Conservation (phyloP, 2,888 invertebrate species). For the Pardosa pseudoannulata region DNA sequence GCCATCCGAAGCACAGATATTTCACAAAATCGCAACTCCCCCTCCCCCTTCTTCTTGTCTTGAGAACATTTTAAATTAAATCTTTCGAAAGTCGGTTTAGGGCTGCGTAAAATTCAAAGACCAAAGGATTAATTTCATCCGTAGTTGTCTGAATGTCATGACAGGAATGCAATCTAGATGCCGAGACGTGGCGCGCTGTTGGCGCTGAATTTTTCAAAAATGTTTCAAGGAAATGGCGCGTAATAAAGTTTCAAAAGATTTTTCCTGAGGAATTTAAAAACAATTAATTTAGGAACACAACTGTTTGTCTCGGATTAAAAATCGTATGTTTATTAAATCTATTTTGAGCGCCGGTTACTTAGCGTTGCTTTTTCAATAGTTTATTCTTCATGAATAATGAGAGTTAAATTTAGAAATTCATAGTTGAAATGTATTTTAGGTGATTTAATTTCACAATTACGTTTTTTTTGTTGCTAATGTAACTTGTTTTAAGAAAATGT, state of each 20-base stretch:
- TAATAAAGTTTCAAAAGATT: not conserved
- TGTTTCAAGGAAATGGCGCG: not conserved
- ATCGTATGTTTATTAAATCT: too few relatives aligned
- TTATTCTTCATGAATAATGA: too few relatives aligned
- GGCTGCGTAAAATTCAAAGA: not conserved
- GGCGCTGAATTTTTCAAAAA: not conserved
- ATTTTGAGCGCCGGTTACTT: too few relatives aligned
- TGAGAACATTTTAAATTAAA: not conserved
- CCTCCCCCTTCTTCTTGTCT: too few relatives aligned
- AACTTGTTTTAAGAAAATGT: too few relatives aligned
- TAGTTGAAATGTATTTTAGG: too few relatives aligned
- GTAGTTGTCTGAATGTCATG: not conserved
- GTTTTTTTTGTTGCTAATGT: too few relatives aligned
- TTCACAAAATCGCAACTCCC: not conserved
- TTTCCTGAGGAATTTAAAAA: not conserved
- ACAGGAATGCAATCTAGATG: constrained; percentile 13
- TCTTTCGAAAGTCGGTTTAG: constrained; percentile 7
- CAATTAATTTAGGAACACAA: not conserved
- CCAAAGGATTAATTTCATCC: constrained; percentile 4
- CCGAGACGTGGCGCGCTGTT: not conserved
- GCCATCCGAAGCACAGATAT: not conserved
- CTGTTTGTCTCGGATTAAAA: not conserved
- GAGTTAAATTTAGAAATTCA: too few relatives aligned
- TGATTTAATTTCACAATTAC: too few relatives aligned
- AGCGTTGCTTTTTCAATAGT: too few relatives aligned